Percentiles rank a stretch among this genome's conserved stretches.
Evolutionary conservation across 2,113 vertebrate species (phyloP).

Genomic region (Lagopus muta): DNA sequence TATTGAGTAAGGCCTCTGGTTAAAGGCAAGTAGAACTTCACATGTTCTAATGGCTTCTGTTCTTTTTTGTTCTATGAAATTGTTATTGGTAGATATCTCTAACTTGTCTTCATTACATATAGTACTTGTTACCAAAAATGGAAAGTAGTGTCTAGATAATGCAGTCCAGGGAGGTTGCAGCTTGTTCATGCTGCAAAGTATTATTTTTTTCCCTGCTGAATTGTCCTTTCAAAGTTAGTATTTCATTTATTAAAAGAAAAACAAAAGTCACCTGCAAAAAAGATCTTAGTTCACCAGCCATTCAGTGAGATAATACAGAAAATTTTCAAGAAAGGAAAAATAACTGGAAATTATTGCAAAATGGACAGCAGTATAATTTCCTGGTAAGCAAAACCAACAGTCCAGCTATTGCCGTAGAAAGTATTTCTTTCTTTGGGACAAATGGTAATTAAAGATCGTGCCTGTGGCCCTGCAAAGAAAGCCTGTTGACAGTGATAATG

Average conservation of each 20-base stretch:
- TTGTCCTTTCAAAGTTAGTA: background rate
- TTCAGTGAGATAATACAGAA: background rate
- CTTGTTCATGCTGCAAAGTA: background rate
- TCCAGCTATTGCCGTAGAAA: background rate
- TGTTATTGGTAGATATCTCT: background rate
- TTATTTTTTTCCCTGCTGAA: background rate
- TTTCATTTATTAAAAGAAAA: background rate
- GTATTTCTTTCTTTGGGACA: background rate
- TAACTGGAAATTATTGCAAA: background rate
- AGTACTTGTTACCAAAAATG: background rate
- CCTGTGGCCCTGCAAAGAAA: background rate
- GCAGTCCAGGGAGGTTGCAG: background rate
- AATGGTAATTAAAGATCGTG: background rate
- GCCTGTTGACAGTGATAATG: background rate
- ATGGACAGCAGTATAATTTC: background rate
- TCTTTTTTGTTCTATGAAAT: background rate
- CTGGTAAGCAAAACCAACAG: background rate
- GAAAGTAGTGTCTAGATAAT: background rate
- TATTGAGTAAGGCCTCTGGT: background rate
- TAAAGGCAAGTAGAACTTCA: background rate
- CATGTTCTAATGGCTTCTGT: background rate
- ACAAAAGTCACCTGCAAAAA: rapidly evolving
- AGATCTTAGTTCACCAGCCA: background rate
- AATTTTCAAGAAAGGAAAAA: background rate
- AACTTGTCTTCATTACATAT: background rate